These are phyloP conservation scores for Sakesphorus luctuosus DNA, from an alignment of 2,113 vertebrate species.

Conservation along the genomic window DNA sequence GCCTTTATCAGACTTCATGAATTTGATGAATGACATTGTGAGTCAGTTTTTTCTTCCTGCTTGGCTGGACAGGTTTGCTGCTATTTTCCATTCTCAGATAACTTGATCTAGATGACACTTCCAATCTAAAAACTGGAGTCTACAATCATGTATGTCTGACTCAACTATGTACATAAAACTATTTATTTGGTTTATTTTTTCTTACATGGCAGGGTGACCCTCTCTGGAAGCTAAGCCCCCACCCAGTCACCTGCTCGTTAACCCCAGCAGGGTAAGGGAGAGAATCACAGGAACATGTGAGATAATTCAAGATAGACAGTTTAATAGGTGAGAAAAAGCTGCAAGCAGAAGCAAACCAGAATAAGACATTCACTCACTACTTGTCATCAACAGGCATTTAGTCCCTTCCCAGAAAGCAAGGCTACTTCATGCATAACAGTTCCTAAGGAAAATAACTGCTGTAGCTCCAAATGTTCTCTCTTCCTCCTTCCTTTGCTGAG, in stretches of 20 bases:
- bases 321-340: background rate
- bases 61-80: background rate
- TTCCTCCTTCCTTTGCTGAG: background rate
- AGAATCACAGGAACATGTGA: background rate
- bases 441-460: background rate
- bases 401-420: background rate
- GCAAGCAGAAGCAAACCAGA: background rate
- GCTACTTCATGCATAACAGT: fast-evolving
- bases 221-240: background rate
- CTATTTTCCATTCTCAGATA: background rate
- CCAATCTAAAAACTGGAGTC: background rate
- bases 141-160: background rate
- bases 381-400: background rate
- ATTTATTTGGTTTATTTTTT: constrained; percentile 9
- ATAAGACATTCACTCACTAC: background rate
- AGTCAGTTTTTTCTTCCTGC: background rate
- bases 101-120: background rate
- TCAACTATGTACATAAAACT: background rate
- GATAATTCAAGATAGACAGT: background rate
- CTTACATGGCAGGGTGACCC: background rate
- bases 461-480: background rate
- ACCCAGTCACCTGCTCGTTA: fast-evolving
- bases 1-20: background rate
- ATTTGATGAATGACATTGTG: background rate
- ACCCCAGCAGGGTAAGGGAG: fast-evolving